These are phyloP conservation scores for Anseranas semipalmata DNA, from an alignment of 2,113 vertebrate species.

Conservation along the genomic window DNA sequence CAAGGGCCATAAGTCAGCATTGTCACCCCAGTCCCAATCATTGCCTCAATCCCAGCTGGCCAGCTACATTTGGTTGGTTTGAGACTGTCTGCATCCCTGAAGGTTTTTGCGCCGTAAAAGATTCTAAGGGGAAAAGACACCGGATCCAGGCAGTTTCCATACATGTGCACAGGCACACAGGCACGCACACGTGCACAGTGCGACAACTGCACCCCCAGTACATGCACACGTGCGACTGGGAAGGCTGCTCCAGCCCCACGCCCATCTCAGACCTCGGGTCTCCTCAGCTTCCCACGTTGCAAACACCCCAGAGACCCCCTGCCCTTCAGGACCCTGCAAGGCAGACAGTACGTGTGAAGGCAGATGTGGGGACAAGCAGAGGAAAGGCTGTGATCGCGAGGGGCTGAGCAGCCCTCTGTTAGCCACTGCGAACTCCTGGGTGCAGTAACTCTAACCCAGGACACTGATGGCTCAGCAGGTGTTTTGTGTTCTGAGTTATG, in stretches of 20 bases:
- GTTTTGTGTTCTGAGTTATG: neutral
- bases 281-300: neutral
- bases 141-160: accelerated
- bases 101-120: neutral
- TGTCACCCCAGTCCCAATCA: neutral
- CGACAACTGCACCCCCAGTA: neutral
- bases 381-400: neutral
- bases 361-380: accelerated
- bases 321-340: neutral
- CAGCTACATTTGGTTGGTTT: neutral
- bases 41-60: neutral
- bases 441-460: neutral
- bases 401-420: neutral
- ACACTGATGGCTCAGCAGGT: neutral
- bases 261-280: neutral
- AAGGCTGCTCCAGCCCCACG: neutral
- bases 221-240: too few species aligned
- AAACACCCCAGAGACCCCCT: neutral
- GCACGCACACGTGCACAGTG: accelerated
- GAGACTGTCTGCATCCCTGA: neutral
- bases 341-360: neutral
- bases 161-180: accelerated
- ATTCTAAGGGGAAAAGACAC: neutral
- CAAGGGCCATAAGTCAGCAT: neutral
- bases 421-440: neutral